Percentiles rank a stretch among this genome's conserved stretches.
Evolutionary conservation across 2,797 vertebrate genomes (phyloP).

Genomic region (Pelobates cultripes): DNA sequence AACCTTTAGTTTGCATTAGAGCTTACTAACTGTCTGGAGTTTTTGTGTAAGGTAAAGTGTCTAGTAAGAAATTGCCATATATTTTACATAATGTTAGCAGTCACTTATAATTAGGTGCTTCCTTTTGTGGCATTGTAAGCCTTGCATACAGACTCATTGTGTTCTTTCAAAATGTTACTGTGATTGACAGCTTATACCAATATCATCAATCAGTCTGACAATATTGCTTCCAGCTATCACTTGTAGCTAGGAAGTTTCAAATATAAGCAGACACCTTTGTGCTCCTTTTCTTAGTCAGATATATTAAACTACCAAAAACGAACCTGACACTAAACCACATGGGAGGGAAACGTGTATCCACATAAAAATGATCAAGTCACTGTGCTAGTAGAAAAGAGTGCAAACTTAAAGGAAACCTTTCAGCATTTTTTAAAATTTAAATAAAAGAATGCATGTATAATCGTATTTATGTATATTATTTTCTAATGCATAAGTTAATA

Average conservation of each 20-base stretch:
- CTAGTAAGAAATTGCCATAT: too few relatives aligned
- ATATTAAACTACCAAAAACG: neutral
- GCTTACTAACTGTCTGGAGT: too few relatives aligned
- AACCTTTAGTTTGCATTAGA: too few relatives aligned
- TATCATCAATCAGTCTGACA: conserved; percentile 45
- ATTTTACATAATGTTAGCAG: neutral
- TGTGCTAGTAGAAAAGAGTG: neutral
- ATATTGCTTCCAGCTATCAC: conserved; percentile 57
- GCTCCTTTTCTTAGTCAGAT: conserved; percentile 5
- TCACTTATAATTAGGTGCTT: conserved; percentile 34
- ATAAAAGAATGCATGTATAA: too few relatives aligned
- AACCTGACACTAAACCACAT: neutral
- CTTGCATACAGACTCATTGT: conserved; percentile 5
- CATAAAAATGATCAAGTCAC: neutral
- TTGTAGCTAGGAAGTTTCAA: neutral
- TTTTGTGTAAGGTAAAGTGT: too few relatives aligned
- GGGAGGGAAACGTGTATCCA: neutral
- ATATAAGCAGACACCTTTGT: neutral
- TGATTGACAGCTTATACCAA: conserved; percentile 28
- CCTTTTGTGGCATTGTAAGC: conserved; percentile 14
- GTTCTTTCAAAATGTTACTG: conserved; percentile 19
- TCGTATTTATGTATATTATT: too few relatives aligned
- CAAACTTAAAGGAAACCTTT: too few relatives aligned
- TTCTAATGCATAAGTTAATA: too few relatives aligned
- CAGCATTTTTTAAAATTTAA: too few relatives aligned